These are phyloP conservation scores for Autographa pulchrina DNA, from an alignment of 2,888 invertebrate species.

Conservation along the genomic window DNA sequence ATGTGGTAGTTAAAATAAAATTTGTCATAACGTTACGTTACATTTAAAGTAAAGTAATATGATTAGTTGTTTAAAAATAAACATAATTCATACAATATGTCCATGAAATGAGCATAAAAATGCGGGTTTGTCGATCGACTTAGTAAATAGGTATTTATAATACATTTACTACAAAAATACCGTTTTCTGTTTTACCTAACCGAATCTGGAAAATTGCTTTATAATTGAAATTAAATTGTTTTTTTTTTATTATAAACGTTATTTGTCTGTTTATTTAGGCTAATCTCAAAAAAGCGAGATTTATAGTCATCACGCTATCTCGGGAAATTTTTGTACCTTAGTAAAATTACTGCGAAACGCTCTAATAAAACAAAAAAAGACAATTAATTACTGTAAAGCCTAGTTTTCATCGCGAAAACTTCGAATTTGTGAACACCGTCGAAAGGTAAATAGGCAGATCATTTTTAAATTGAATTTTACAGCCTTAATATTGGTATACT, in stretches of 20 bases:
- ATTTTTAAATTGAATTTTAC: no score
- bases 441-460: no score
- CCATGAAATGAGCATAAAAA: no score
- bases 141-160: no score
- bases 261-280: slow-evolving; percentile 7
- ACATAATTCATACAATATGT: no score
- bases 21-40: slow-evolving; percentile 34
- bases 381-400: background rate
- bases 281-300: slow-evolving; percentile 27
- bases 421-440: background rate
- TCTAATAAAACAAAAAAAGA: slow-evolving; percentile 8
- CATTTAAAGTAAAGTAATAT: slow-evolving; percentile 7
- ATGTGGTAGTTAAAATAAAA: slow-evolving; percentile 24
- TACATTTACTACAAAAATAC: no score
- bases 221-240: slow-evolving; percentile 2
- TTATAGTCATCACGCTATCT: slow-evolving; percentile 14
- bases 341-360: slow-evolving; percentile 21
- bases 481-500: no score
- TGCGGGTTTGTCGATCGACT: no score
- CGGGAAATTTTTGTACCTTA: background rate
- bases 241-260: slow-evolving; percentile 16
- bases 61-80: no score
- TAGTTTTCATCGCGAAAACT: background rate
- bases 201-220: slow-evolving; percentile 15
- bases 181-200: no score